Base-by-base conservation (phyloP, 37 sponge, comb jelly and placozoan species). In the Agelas oroides region DNA sequence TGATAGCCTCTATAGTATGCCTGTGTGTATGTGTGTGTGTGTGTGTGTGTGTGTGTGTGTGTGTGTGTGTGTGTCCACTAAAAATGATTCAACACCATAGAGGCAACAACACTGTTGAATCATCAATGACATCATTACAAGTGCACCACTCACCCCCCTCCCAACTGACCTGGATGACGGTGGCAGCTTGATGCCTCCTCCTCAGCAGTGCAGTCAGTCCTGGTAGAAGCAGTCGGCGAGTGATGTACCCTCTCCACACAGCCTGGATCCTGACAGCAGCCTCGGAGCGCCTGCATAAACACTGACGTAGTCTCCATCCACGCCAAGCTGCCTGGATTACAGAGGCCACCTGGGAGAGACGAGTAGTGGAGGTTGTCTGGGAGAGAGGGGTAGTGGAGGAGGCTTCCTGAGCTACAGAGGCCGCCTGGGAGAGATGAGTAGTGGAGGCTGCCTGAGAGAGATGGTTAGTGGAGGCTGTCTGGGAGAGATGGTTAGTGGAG, bases 191-290 rank as follows among this genome's bases (percentile, higher is more conserved):
- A 15, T 52, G 58, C 34, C 33, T 60, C 54, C n/a, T 66, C 57
- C 24, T 53, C 20, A 27, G 5, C 25, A 27, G 18, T 24, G 14
- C 30, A 14, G 21, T 32, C 62, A 17, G 14, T 59, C 62, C 37
- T 59, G 60, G 59, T 1, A 2, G 33, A 13, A 17, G 27, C 38
- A 32, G 28, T 65, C 60, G 55, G 15, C 86, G 41, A 3, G 62
- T 34, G 53, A 27, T 40, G 28, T n/a, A 30, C 5, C 86, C 78
- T 41, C 81, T 87, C 88, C 88, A 87, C 19, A 40, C 31, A 21
- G 57, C 33, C 74, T 87, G 88, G 12, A 87, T 25, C 81, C 23
- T 27, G 24, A 72, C 67, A 36, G 75, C 87, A 36, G 88, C 81
- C 31, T 1, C 15, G 71, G 46, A 41, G 78, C 46, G 63, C 12